Base-by-base conservation (phyloP, 37 sponge, comb jelly and placozoan genomes). In the Cliona cf. orientalis region DNA sequence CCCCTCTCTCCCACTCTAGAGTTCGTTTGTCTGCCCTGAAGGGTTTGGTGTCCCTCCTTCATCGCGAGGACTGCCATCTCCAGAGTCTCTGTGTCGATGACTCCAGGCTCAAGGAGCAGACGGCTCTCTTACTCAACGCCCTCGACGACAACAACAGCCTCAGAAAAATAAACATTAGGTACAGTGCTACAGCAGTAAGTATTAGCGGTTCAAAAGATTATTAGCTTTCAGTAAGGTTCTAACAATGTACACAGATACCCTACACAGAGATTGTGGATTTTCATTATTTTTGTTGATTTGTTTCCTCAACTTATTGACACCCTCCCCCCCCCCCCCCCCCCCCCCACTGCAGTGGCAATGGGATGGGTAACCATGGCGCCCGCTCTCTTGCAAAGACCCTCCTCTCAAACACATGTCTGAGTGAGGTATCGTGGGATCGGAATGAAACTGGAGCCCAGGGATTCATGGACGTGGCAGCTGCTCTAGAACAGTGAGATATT, bases 401-500 rank as follows among this genome's bases (percentile, higher is more conserved):
- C 37, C 87, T 82, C 67, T 75, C 73, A 42, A 61, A 74, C 46
- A 66, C 33, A 43, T 56, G 35, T 21, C 80, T 72, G 37, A 63
- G 84, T 38, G 85, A 73, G 31, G 80, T 91, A 28, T 19, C 21
- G 0, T 91, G 92, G 92, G 92, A 91, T 45, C 60, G 74, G 61
- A 91, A 91, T 79, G 89, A 84, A 42, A 92, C 80, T 29, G 56
- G 86, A n/a, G 46, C 80, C 23, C 56, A 70, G 21, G 90, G 89
- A 19, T 72, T 93, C 39, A 75, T 71, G 58, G 74, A 84, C 23
- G 81, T 93, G 2, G 82, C 83, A 33, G 61, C 46, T 44, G 80
- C 93, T 28, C 7, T 93, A 44, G 86, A 93, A 81, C 81, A 93
- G 93, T 93, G 42, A 72, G 93, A 72, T n/a, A n/a, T n/a, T n/a